Base-by-base conservation (phyloP, 2,888 invertebrate species). In the Callinectes sapidus region DNA sequence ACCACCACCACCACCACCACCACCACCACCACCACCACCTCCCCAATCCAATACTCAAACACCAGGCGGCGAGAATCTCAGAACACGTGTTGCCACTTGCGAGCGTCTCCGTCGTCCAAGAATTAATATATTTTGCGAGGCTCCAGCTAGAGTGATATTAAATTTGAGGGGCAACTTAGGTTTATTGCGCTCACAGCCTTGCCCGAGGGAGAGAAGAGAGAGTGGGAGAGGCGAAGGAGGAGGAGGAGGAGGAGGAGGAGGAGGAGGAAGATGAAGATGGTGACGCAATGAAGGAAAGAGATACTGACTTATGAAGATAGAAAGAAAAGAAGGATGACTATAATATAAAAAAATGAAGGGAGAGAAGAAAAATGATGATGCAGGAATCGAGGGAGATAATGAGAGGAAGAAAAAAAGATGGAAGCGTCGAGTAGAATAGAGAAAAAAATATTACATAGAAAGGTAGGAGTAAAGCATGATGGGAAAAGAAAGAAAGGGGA, bases 181-280 rank as follows among this genome's bases (percentile, higher is more conserved):
- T 71, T 71, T 71, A 71, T 71, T 71, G 71, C 71, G 71, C 23
- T 71, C 71, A n/a, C n/a, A 10, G 71, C 28, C 71, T 71, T 71
- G 71, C 71, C 71, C 28, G n/a, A 71, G 71, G 71, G 71, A 28
- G 71, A n/a, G 71, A 71, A n/a, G n/a, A n/a, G n/a, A 71, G 71
- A 28, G 28, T 13, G 71, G 71, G 10, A 28, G 71, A 23, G 61
- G 23, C 5, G 61, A 2, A n/a, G 71, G n/a, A 28, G 13, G 71
- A 23, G 71, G 23, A 8, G 71, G n/a, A 77, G 28, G 66, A n/a
- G 23, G 28, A 71, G 28, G 71, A n/a, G 10, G 23, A n/a, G 71
- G 23, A n/a, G 28, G n/a, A 28, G 71, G n/a, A 71, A n/a, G 71
- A 71, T 6, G 28, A n/a, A 3, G 2, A 71, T 23, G 23, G 61